A percentile compares a stretch with the other conserved stretches of the same genome.
Evolutionary conservation across 2,797 vertebrate genomes (phyloP).

Genomic region (Pelochelys cantorii): DNA sequence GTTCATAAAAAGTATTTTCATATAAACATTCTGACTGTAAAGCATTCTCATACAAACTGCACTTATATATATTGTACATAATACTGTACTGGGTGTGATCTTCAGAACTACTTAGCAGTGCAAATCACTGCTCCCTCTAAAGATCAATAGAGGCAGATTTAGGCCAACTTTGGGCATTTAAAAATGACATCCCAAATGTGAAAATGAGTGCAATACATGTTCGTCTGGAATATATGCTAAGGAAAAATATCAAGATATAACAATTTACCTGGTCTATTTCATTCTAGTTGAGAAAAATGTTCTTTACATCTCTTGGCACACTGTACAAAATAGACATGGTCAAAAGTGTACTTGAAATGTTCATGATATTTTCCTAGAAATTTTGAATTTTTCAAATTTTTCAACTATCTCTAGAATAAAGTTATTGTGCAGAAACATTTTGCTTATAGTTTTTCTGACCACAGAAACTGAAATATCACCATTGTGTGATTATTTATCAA

Average conservation of each 20-base stretch:
- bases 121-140: background rate
- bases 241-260: background rate
- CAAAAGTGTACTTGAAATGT: background rate
- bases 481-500: too few species aligned
- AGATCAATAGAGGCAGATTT: background rate
- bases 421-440: too few species aligned
- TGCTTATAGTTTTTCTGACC: too few species aligned
- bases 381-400: background rate
- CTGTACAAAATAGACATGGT: background rate
- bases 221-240: background rate
- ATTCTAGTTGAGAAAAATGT: background rate
- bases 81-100: background rate
- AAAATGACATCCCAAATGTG: background rate
- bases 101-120: background rate
- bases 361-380: background rate
- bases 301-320: background rate
- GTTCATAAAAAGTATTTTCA: background rate
- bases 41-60: background rate
- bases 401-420: background rate
- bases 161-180: background rate
- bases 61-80: background rate
- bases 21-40: background rate
- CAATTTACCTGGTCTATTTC: background rate
- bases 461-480: too few species aligned
- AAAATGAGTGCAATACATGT: background rate